Evolutionary conservation across 2,113 vertebrate genomes (phyloP).

Genomic region (Budorcas taxicolor): DNA sequence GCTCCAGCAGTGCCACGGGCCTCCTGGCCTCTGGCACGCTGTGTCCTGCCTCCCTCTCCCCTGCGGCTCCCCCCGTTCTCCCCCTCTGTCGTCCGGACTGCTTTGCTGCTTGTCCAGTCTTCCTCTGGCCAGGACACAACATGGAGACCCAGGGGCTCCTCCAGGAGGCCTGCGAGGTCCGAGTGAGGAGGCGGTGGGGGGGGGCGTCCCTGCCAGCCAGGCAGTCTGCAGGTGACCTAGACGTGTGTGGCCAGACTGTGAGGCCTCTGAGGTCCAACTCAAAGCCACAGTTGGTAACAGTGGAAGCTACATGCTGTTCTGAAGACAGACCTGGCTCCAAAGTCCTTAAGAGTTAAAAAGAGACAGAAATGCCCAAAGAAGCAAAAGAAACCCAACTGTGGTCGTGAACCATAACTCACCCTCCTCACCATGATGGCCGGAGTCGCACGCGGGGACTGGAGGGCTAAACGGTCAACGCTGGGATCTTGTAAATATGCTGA

Average conservation of each 20-base stretch:
- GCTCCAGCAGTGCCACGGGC: not conserved
- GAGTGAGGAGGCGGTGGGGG: not conserved
- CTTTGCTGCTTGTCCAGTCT: not conserved
- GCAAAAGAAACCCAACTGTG: not conserved
- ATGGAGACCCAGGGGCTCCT: not conserved
- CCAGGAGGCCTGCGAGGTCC: not conserved
- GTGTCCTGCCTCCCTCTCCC: not conserved
- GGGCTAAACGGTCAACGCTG: fast-evolving
- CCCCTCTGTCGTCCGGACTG: fast-evolving
- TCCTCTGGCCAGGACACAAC: not conserved
- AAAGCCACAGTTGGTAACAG: not conserved
- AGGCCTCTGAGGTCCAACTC: not conserved
- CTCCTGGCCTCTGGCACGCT: fast-evolving
- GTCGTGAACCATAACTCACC: not conserved
- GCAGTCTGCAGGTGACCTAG: not conserved
- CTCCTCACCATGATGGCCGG: fast-evolving
- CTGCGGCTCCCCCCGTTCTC: not conserved
- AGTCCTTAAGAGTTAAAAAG: not conserved
- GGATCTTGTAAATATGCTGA: no score
- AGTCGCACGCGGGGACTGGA: fast-evolving
- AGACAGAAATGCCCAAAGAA: not conserved
- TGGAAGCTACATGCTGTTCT: not conserved
- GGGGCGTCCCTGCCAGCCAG: not conserved
- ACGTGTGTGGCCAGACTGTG: fast-evolving
- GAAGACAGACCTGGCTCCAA: not conserved